Percentiles rank a stretch among this genome's conserved stretches.
phyloP scores from a whole-genome alignment of 2,888 invertebrate species.

The Scaptodrosophila latifasciaeformis region DNA sequence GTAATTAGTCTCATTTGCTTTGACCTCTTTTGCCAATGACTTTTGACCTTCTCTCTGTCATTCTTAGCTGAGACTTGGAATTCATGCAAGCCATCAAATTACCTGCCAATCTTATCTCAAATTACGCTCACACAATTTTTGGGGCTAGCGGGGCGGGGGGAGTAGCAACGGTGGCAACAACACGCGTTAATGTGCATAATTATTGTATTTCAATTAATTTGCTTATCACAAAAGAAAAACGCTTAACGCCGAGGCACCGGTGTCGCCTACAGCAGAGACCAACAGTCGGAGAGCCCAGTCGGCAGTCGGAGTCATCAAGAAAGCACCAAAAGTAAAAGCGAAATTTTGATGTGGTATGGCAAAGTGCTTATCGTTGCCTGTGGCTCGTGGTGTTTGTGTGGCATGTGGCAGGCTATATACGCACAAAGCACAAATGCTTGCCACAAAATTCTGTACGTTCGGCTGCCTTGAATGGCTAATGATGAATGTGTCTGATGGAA shows the following conservation, averaged over 20 bases:
- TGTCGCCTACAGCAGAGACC: not conserved
- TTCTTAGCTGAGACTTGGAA: not conserved
- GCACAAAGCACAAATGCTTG: too few species aligned
- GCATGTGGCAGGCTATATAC: too few species aligned
- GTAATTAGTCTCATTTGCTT: too few species aligned
- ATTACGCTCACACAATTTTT: not conserved
- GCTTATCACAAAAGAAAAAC: conserved; percentile 25
- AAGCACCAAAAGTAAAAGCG: too few species aligned
- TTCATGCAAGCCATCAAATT: not conserved
- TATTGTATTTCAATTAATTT: conserved; percentile 48
- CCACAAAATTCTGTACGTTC: not conserved
- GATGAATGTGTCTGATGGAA: conserved; percentile 25
- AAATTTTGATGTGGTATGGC: too few species aligned
- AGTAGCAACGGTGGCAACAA: not conserved
- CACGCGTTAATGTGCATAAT: conserved; percentile 34
- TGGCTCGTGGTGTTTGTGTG: not conserved
- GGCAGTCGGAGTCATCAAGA: too few species aligned
- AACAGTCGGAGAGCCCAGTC: too few species aligned
- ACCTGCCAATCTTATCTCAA: conserved; percentile 1
- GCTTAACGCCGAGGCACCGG: conserved; percentile 11
- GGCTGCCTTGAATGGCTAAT: conserved; percentile 33
- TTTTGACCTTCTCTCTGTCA: too few species aligned
- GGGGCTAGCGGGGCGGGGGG: too few species aligned
- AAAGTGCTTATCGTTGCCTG: not conserved
- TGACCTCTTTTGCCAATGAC: too few species aligned